Evolutionary conservation across 2,113 vertebrate genomes (phyloP), one percentile per base, ranked within the genome.

Genomic region (Marmota flaviventris): DNA sequence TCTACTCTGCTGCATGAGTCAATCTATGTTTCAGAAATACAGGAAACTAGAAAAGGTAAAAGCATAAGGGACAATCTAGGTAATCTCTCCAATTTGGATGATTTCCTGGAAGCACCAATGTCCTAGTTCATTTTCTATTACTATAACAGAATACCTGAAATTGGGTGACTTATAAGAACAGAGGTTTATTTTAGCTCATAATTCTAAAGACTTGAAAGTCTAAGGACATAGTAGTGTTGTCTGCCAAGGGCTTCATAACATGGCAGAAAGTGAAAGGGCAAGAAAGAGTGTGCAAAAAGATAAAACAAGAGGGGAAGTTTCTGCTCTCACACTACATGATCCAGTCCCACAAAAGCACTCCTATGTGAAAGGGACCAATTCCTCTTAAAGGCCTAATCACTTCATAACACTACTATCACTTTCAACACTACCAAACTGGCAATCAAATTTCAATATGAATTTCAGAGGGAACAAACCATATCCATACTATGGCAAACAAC

Each of bases 21-120:
- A 84, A 39, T 92, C 73, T 51, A 51, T 51, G 8, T 51, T 86
- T 20, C n/a, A 91, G 78, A 83, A 95, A 88, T 81, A 91, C 69
- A 70, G 10, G 24, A 79, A 2, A 16, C 18, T 65, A 22, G 61
- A 85, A 81, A 85, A 53, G 39, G 7, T 6, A 69, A 83, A 87
- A 85, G 42, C 2, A 25, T 48, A 34, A 67, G 18, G 16, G 39
- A 45, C 22, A 73, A 42, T 45, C 22, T n/a, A 79, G 39, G 5
- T 56, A 67, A 63, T 81, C n/a, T 58, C 17, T 58, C 17, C n/a
- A 32, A 76, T 34, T 86, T n/a, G 63, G 27, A 56, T 37, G 24
- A 82, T 53, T 61, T 53, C 24, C 78, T 86, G 53, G 58, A 83
- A 83, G 3, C 8, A 89, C 1, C 25, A n/a, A 9, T 20, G n/a